Base-by-base conservation (phyloP, 1,140 invertebrate genomes). In the Caenorhabditis latens region DNA sequence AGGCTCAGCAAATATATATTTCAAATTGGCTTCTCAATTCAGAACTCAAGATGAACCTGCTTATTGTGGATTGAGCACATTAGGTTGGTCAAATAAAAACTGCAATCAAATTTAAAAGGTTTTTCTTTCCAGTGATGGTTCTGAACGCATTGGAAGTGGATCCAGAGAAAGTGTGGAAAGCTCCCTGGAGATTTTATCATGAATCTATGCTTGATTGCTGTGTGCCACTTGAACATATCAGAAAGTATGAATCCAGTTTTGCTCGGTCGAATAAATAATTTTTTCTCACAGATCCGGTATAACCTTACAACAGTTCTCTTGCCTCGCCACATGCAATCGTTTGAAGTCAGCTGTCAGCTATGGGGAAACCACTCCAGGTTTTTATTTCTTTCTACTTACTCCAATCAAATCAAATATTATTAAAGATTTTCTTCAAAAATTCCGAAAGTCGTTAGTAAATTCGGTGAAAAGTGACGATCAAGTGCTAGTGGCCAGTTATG, bases 191-290 rank as follows among this genome's bases (percentile, higher is more conserved):
- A 46, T 93, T 92, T 90, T 93, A 93, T 87, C 93, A 93, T 84
- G 93, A 93, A 79, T 89, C 91, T 53, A 93, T 93, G 93, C 86
- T 93, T 32, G 93, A 93, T 67, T 93, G 93, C 84, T 93, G 93
- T 85, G 89, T 91, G 16, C 88, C 89, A 14, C 53, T 90, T 40
- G 89, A 93, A 8, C 85, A 91, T 57, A 90, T 93, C 2, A 88
- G 90, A 50, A 84, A 90, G 75, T 86, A 16, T 83, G 14, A n/a
- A 21, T 5, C 32, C 9, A 21, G 9, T 63, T 11, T 32, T 63
- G 24, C 24, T 43, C 19, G 9, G 19, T n/a, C 7, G 19, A 21
- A 5, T 24, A 21, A 21, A 5, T 24, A 21, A 16, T 24, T 8
- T 46, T 48, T 13, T 7, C 5, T 63, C 24, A 13, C 21, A 88